These are phyloP conservation scores for Endomychus coccineus DNA, from an alignment of 2,888 invertebrate genomes.

Conservation along the genomic window DNA sequence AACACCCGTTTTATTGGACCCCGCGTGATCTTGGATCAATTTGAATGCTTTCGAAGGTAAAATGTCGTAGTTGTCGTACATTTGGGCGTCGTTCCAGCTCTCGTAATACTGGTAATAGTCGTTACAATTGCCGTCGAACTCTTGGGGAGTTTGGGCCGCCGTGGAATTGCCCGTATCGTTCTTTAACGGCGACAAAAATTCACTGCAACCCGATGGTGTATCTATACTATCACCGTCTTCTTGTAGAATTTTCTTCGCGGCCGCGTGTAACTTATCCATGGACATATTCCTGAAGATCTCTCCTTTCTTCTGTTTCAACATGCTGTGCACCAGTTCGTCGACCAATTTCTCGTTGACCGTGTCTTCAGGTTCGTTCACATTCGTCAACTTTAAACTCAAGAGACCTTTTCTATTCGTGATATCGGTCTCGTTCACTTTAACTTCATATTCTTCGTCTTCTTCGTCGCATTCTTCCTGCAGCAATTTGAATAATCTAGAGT, in stretches of 20 bases:
- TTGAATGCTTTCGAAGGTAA: constrained; percentile 54
- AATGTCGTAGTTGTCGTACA: constrained; percentile 42
- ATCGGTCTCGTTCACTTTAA: constrained; percentile 25
- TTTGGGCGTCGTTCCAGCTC: constrained; percentile 44
- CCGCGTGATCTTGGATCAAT: constrained; percentile 46
- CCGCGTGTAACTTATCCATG: constrained; percentile 52
- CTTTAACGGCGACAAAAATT: constrained; percentile 36
- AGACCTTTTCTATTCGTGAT: constrained; percentile 24
- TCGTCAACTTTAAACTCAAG: constrained; percentile 47
- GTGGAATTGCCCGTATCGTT: constrained; percentile 44
- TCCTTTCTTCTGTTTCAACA: constrained; percentile 50
- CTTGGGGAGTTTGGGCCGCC: constrained; percentile 46
- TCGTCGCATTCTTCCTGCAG: constrained; percentile 53
- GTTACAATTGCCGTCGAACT: constrained; percentile 43
- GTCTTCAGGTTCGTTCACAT: constrained; percentile 45
- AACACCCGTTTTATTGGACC: constrained; percentile 35
- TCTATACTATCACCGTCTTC: constrained; percentile 46
- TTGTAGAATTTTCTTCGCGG: constrained; percentile 50
- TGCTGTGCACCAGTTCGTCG: constrained; percentile 52
- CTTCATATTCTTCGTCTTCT: constrained; percentile 34
- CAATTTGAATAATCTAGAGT: constrained; percentile 61
- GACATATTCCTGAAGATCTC: constrained; percentile 48
- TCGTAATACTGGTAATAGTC: constrained; percentile 52
- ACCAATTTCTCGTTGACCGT: constrained; percentile 50
- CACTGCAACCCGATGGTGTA: constrained; percentile 38